Evolutionary conservation across 2,888 invertebrate species (phyloP), one percentile per base, ranked within the genome.

Genomic region (Plusia festucae): DNA sequence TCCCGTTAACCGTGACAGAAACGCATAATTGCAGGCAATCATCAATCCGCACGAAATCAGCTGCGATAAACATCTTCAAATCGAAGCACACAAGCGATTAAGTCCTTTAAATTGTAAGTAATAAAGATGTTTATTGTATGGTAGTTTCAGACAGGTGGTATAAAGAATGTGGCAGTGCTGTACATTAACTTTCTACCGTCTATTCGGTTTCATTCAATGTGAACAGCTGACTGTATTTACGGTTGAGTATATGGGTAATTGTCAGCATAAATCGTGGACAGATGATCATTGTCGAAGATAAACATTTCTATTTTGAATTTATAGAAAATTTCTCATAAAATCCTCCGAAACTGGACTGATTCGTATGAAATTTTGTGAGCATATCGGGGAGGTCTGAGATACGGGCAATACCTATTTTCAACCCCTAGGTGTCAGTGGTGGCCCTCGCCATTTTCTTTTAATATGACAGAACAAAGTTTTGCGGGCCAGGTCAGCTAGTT

Each of bases 171-270:
- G 60, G 44, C 52, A 49, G 62, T 6, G 44, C 58, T 69, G 65
- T 74, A 69, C 60, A 54, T 74, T 64, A 72, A 83, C 85, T 84
- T 85, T 85, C 85, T 83, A 85, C 75, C 70, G 63, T 65, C 56
- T 69, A 79, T 79, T 82, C 76, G 70, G 69, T 81, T 85, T 84
- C 84, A 72, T 84, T 84, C 70, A 78, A 58, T 73, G 60, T 60
- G 56, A 83, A 79, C 83, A 84, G 82, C 82, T 83, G 84, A 79
- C 66, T 72, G 46, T 68, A 71, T 70, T 68, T 65, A 67, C 61
- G 68, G 67, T 60, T 59, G 65, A 65, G 74, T 69, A 59, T 68
- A 51, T 46, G 59, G 51, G 54, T 76, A 49, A 65, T 59, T 71
- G 13, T 22, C 8, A 44, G 65, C 60, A 51, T 51, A 72, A 51